A percentile compares a stretch with the other conserved stretches of the same genome.
These are phyloP conservation scores for Panthera tigris DNA, from an alignment of 2,113 vertebrate species.

Conservation along the genomic window DNA sequence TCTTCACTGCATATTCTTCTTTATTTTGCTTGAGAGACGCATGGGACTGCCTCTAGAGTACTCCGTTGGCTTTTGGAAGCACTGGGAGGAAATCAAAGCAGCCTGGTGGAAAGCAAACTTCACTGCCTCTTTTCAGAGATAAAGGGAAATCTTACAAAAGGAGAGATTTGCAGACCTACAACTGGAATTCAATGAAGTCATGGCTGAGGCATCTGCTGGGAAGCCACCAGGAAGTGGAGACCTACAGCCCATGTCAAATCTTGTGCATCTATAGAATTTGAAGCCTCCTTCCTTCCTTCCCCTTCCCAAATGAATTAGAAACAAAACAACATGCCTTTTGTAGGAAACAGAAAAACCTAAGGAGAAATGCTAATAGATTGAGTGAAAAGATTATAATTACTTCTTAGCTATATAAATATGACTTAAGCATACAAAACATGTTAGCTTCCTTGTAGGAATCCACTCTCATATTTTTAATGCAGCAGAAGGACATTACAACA, in stretches of 20 bases:
- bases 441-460: conserved; percentile 2
- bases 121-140: conserved; percentile 58
- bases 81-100: conserved; percentile 73
- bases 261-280: conserved; percentile 43
- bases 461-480: not conserved
- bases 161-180: conserved; percentile 70
- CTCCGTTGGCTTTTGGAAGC: conserved; percentile 35
- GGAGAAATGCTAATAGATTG: conserved; percentile 62
- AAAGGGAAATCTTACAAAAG: conserved; percentile 65
- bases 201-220: conserved; percentile 53
- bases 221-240: conserved; percentile 64
- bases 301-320: conserved; percentile 51
- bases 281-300: conserved; percentile 53
- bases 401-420: conserved; percentile 64
- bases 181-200: conserved; percentile 66
- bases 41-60: conserved; percentile 56
- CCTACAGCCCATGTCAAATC: conserved; percentile 45
- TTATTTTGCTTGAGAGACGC: conserved; percentile 60
- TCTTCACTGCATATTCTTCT: conserved; percentile 49
- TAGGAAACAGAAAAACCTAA: conserved; percentile 56
- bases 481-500: not conserved
- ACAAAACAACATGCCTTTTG: conserved; percentile 61
- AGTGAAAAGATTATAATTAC: conserved; percentile 26
- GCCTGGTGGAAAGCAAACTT: conserved; percentile 54
- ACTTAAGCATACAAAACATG: conserved; percentile 43